Base-by-base conservation (phyloP, 2,888 invertebrate genomes). In the Trachelus stipa region DNA sequence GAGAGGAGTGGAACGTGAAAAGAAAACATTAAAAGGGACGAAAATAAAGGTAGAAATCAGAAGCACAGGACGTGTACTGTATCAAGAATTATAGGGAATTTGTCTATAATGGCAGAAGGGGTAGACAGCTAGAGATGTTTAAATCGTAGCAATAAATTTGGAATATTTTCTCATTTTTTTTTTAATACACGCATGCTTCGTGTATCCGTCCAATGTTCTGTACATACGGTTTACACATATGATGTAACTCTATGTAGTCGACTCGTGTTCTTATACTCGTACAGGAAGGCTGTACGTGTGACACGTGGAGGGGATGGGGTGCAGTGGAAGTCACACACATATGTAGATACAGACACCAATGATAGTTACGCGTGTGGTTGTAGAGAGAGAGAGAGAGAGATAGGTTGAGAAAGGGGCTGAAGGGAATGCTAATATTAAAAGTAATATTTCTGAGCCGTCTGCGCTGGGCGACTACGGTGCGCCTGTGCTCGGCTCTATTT, bases 371-470 rank as follows among this genome's bases (percentile, higher is more conserved):
- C 2, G 56, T 23, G 23, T 23, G 56, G 56, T 9, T 56, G 56
- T 23, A 23, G 15, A 23, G 23, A 9, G 56, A 56, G 56, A 40
- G 15, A 6, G 40, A 33, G 73, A 56, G 71, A 37, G 79, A 73
- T 73, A 79, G 56, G 40, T 76, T 69, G 79, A 73, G 34, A 35
- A 40, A 75, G 73, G 77, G 77, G 74, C 23, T 69, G 69, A 31
- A 11, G 86, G 84, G 88, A 89, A 90, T 90, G 89, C 91, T 90
- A 90, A 91, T 91, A 91, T 91, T 91, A 90, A 91, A 91, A 90
- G 91, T 91, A 91, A 91, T 91, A 91, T 91, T 91, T 91, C 90
- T 90, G 87, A 86, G 87, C 90, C 90, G 90, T 89, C 90, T 88
- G 88, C 83, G 81, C 81, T 79, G 78, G 82, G 81, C 83, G 85